Conservation (phyloP, 2,797 vertebrate genomes). For the Adelosebastes latens region DNA sequence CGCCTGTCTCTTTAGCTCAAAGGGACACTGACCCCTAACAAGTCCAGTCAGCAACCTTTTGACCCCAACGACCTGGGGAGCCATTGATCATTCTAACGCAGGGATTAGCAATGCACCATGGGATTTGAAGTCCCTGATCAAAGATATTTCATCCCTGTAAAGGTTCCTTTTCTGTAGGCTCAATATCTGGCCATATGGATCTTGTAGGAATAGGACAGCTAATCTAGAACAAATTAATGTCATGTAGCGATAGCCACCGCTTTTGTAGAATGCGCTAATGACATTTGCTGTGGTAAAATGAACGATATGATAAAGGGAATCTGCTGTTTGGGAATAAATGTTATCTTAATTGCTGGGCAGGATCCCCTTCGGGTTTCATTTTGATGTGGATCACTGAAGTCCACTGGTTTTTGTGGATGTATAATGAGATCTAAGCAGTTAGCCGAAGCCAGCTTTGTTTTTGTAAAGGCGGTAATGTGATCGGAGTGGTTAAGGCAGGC, state of each 20-base stretch:
- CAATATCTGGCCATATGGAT: conserved; percentile 33
- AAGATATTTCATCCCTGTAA: not conserved
- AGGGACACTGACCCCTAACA: conserved; percentile 60
- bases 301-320: conserved; percentile 54
- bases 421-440: conserved; percentile 63
- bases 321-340: conserved; percentile 49
- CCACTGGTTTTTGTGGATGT: conserved; percentile 32
- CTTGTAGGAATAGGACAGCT: conserved; percentile 13
- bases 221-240: conserved; percentile 52
- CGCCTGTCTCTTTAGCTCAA: conserved; percentile 56
- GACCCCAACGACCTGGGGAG: conserved; percentile 32
- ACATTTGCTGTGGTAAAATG: conserved; percentile 52
- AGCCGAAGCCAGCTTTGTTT: conserved; percentile 54
- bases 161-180: not conserved
- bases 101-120: conserved; percentile 56
- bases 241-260: conserved; percentile 23
- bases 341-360: conserved; percentile 64
- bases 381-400: not conserved
- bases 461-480: conserved; percentile 66
- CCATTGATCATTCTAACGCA: conserved; percentile 53
- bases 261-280: conserved; percentile 55
- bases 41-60: conserved; percentile 63
- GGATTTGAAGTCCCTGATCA: conserved; percentile 53
- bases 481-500: conserved; percentile 55
- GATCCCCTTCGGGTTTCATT: not conserved